A percentile compares a stretch with the other conserved stretches of the same genome.
Conservation (phyloP, 1,140 invertebrate genomes). For the Portunus trituberculatus region DNA sequence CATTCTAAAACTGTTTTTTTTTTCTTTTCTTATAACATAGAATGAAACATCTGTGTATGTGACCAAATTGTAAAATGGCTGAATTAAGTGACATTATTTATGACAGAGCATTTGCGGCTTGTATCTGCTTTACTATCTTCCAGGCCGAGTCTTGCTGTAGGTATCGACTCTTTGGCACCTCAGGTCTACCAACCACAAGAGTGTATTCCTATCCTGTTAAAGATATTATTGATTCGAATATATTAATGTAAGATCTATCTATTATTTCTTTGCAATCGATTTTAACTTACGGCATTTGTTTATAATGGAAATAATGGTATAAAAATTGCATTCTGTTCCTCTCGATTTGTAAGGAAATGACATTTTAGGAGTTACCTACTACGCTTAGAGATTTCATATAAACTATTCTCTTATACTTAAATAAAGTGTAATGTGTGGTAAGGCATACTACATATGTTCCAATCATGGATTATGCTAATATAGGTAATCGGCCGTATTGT, state of each 20-base stretch:
- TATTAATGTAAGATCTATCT: neutral
- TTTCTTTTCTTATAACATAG: too few relatives aligned
- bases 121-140: slow-evolving; percentile 31
- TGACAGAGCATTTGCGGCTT: neutral
- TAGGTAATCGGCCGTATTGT: too few relatives aligned
- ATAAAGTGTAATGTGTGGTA: too few relatives aligned
- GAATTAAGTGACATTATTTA: neutral
- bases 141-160: slow-evolving; percentile 11
- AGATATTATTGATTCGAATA: neutral
- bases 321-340: neutral
- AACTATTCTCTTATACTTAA: too few relatives aligned
- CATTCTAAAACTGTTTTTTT: neutral
- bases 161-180: slow-evolving; percentile 50
- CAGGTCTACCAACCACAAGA: slow-evolving; percentile 51
- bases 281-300: too few relatives aligned
- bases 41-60: neutral
- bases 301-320: too few relatives aligned
- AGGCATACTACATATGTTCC: too few relatives aligned
- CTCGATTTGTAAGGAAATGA: neutral
- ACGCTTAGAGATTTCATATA: too few relatives aligned
- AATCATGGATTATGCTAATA: too few relatives aligned
- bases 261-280: neutral
- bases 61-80: neutral
- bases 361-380: too few relatives aligned
- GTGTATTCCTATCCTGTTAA: neutral